Evolutionary conservation across 2,888 invertebrate genomes (phyloP).

Genomic region (Eupithecia dodoneata): DNA sequence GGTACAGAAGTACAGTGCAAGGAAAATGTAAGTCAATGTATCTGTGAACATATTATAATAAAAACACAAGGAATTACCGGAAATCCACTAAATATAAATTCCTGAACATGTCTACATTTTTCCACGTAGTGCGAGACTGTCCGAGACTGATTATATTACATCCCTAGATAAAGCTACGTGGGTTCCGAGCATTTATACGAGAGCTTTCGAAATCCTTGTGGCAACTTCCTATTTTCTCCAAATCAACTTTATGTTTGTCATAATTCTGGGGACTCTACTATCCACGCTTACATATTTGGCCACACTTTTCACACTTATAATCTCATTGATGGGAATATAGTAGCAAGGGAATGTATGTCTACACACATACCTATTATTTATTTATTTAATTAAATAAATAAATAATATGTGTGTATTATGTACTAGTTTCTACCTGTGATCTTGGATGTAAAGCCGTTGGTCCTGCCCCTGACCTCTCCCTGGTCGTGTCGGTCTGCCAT

Average conservation of each 20-base stretch:
- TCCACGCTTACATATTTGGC: background rate
- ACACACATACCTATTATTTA: background rate
- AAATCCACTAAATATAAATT: background rate
- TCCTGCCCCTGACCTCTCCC: background rate
- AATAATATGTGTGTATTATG: too few relatives aligned
- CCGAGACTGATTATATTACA: slow-evolving; percentile 1
- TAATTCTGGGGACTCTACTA: background rate
- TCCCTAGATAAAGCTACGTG: slow-evolving; percentile 1
- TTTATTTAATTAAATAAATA: too few relatives aligned
- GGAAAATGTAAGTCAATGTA: too few relatives aligned
- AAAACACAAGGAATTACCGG: background rate
- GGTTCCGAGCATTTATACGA: slow-evolving; percentile 9
- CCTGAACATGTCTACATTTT: background rate
- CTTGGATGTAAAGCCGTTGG: background rate
- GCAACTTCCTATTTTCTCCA: background rate
- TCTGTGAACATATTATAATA: background rate
- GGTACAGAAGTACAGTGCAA: too few relatives aligned
- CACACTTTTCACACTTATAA: background rate
- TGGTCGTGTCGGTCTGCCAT: background rate
- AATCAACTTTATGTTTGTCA: background rate
- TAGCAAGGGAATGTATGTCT: background rate
- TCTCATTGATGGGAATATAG: background rate
- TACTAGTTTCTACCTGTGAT: background rate
- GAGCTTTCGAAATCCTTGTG: slow-evolving; percentile 6
- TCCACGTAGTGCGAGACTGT: background rate